phyloP scores from a whole-genome alignment of 2,113 vertebrate genomes.

The Myotis lucifugus region DNA sequence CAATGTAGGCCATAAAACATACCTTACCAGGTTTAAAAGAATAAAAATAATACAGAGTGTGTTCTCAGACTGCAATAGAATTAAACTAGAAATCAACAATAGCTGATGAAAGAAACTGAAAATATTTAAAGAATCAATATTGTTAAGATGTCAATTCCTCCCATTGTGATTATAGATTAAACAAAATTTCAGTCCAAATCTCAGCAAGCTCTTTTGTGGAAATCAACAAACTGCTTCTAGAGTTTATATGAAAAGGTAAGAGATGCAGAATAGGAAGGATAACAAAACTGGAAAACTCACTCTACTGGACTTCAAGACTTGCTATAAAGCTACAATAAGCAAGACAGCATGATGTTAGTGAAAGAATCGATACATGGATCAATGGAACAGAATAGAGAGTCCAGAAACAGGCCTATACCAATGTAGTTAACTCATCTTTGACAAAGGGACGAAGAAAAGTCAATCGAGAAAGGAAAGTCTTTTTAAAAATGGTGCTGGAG shows the following conservation, averaged over 20 bases:
- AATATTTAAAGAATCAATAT: conserved; percentile 17
- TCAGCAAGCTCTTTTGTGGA: background rate
- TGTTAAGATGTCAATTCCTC: background rate
- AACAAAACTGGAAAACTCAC: background rate
- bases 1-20: background rate
- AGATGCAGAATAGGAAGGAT: background rate
- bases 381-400: background rate
- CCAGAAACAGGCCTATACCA: background rate
- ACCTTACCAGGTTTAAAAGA: background rate
- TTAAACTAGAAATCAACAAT: background rate
- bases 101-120: background rate
- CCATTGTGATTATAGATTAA: background rate
- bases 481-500: background rate
- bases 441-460: background rate
- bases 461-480: background rate
- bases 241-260: background rate
- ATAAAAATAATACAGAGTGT: background rate
- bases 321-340: background rate
- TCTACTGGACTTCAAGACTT: background rate
- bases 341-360: background rate
- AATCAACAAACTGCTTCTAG: background rate
- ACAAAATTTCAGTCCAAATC: background rate
- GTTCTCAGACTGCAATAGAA: background rate
- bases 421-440: background rate
- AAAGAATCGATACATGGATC: background rate